Evolutionary conservation across 2,888 invertebrate genomes (phyloP).

Genomic region (Dendrolimus pini): DNA sequence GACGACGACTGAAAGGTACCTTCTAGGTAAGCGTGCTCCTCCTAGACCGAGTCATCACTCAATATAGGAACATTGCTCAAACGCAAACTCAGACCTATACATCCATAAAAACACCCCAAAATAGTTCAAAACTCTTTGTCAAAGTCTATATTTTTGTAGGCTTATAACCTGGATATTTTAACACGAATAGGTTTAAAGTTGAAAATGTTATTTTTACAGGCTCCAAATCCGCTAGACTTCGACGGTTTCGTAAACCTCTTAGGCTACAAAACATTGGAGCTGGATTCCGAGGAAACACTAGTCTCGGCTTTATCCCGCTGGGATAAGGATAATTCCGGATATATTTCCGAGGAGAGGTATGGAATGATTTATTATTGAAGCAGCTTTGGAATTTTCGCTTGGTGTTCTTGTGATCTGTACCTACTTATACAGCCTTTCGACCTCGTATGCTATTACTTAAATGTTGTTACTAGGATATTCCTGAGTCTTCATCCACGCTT

Average conservation of each 20-base stretch:
- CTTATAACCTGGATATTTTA: too few relatives aligned
- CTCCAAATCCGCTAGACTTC: conserved; percentile 76
- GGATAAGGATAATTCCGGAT: conserved; percentile 78
- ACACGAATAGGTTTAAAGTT: neutral
- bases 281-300: conserved; percentile 80
- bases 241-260: conserved; percentile 79
- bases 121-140: too few relatives aligned
- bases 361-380: conserved; percentile 12
- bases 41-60: too few relatives aligned
- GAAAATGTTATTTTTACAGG: conserved; percentile 27
- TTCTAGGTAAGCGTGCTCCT: too few relatives aligned
- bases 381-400: neutral
- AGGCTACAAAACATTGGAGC: conserved; percentile 76
- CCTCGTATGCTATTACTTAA: too few relatives aligned
- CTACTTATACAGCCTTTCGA: neutral
- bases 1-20: too few relatives aligned
- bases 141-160: too few relatives aligned
- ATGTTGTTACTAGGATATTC: too few relatives aligned
- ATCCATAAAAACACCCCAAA: too few relatives aligned
- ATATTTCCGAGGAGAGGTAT: conserved; percentile 79
- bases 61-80: too few relatives aligned
- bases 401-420: conserved; percentile 1
- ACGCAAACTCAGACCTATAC: too few relatives aligned
- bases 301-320: conserved; percentile 79
- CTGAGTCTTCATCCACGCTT: too few relatives aligned